phyloP scores from a whole-genome alignment of 2,113 vertebrate species.

The Narcine bancroftii region DNA sequence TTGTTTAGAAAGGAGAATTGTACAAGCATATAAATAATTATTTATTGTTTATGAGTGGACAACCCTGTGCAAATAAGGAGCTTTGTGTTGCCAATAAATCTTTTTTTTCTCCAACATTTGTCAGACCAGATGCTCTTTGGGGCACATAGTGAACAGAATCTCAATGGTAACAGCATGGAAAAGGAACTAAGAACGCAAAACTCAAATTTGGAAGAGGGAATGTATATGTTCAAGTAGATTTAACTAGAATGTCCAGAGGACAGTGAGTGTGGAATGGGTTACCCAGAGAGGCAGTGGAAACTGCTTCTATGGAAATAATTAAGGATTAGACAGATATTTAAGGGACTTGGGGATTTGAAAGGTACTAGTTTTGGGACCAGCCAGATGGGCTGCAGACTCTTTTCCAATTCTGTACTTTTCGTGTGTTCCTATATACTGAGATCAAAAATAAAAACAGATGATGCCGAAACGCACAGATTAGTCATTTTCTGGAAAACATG shows the following conservation, averaged over 20 bases:
- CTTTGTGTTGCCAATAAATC: not conserved
- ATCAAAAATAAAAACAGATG: conserved; percentile 22
- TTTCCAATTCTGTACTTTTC: conserved; percentile 10
- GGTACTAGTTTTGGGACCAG: conserved; percentile 26
- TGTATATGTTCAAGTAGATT: not conserved
- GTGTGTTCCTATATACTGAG: not conserved
- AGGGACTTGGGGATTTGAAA: conserved; percentile 30
- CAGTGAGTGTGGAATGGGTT: not conserved
- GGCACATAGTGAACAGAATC: not conserved
- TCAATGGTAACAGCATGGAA: not conserved
- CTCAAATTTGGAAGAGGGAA: not conserved
- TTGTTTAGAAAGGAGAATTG: not conserved
- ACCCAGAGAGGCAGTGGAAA: not conserved
- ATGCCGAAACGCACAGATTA: not conserved
- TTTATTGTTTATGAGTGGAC: not conserved
- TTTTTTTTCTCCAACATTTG: not conserved
- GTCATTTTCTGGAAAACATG: conserved; percentile 4
- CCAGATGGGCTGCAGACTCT: conserved; percentile 13
- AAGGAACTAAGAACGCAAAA: not conserved
- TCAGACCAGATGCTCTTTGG: not conserved
- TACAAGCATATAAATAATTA: not conserved
- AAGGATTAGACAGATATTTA: conserved; percentile 22
- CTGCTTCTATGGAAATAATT: conserved; percentile 5
- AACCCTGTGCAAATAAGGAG: not conserved
- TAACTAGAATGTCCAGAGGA: not conserved